Evolutionary conservation across 2,888 invertebrate genomes (phyloP).

Genomic region (Nezara viridula): DNA sequence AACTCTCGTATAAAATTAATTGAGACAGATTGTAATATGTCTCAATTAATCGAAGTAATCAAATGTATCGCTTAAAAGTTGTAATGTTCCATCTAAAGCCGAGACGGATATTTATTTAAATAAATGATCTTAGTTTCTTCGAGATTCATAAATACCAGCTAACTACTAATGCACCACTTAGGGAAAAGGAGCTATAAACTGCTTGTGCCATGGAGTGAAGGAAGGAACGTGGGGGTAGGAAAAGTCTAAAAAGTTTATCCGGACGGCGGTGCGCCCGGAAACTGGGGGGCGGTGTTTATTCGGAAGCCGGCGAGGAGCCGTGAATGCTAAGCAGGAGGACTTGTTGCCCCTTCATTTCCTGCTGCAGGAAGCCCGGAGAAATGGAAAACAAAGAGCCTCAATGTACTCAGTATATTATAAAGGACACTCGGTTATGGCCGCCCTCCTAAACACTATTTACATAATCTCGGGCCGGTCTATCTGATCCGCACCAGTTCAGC

Average conservation of each 20-base stretch:
- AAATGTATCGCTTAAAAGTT: no score
- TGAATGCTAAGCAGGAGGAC: slow-evolving; percentile 46
- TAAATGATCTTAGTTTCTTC: no score
- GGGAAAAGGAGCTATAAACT: neutral
- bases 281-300: slow-evolving; percentile 19
- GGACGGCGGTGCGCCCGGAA: neutral
- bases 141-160: no score
- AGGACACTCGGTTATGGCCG: slow-evolving; percentile 24
- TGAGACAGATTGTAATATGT: no score
- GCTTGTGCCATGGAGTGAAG: no score
- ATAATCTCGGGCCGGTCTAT: neutral
- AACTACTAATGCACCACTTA: neutral
- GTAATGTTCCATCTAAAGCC: no score
- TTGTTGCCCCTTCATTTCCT: slow-evolving; percentile 46
- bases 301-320: neutral
- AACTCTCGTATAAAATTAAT: no score
- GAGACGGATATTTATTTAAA: no score
- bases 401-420: slow-evolving; percentile 46
- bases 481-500: slow-evolving; percentile 3
- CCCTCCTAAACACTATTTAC: slow-evolving; percentile 27
- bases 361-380: neutral
- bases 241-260: slow-evolving; percentile 32
- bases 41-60: no score
- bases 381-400: slow-evolving; percentile 46
- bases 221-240: neutral